Conservation (phyloP, 2,797 vertebrate species). For the Microctenopoma stevenorrisi region DNA sequence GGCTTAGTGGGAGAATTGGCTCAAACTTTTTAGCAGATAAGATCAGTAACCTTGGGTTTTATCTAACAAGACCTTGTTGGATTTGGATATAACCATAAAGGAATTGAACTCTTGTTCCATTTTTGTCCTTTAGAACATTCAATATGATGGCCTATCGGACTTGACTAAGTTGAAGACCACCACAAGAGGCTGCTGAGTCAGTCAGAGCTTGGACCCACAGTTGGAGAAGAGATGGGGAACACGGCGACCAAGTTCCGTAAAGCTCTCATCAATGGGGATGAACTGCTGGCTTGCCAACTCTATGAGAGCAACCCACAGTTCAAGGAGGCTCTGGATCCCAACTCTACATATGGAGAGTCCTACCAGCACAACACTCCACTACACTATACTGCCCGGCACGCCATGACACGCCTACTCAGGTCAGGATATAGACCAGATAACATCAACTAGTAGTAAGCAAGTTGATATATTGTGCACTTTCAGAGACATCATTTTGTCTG, state of each 20-base stretch:
- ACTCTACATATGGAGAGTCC: slow-evolving; percentile 96
- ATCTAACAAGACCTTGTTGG: slow-evolving; percentile 19
- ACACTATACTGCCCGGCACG: slow-evolving; percentile 96
- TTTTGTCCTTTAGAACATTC: slow-evolving; percentile 78
- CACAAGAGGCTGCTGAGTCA: slow-evolving; percentile 63
- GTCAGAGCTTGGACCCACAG: slow-evolving; percentile 49
- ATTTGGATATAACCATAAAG: slow-evolving; percentile 13
- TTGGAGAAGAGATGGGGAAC: slow-evolving; percentile 91
- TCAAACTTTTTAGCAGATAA: slow-evolving; percentile 6
- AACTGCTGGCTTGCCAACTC: slow-evolving; percentile 94
- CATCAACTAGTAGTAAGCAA: slow-evolving; percentile 1
- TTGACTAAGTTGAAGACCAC: slow-evolving; percentile 79
- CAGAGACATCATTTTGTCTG: slow-evolving; percentile 5
- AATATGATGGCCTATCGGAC: slow-evolving; percentile 81
- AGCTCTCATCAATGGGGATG: slow-evolving; percentile 96
- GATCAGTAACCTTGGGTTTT: slow-evolving; percentile 11
- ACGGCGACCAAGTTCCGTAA: slow-evolving; percentile 98
- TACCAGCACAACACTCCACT: slow-evolving; percentile 99
- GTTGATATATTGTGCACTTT: slow-evolving; percentile 1
- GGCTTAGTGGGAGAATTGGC: neutral
- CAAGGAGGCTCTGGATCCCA: slow-evolving; percentile 97
- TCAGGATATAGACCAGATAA: slow-evolving; percentile 73
- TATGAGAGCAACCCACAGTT: slow-evolving; percentile 97
- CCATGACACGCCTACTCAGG: slow-evolving; percentile 97
- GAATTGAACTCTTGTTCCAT: slow-evolving; percentile 29